A percentile compares a stretch with the other conserved stretches of the same genome.
Conservation (phyloP, 1,140 invertebrate species). For the Asbolus verrucosus region DNA sequence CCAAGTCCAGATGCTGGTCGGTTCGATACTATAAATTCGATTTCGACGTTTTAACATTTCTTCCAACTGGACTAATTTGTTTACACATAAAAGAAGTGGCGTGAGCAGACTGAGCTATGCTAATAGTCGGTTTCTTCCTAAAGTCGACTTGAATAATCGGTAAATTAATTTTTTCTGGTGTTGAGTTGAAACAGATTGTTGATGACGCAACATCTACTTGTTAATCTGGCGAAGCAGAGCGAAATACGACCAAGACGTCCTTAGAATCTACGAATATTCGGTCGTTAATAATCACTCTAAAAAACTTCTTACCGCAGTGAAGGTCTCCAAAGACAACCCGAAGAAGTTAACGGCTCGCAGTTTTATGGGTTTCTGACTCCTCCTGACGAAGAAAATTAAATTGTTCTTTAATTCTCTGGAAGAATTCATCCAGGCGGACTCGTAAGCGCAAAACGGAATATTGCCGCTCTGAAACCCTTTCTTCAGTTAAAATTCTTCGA, state of each 20-base stretch:
- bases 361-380: not conserved
- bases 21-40: too few species aligned
- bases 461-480: not conserved
- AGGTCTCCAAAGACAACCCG: not conserved
- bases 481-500: not conserved
- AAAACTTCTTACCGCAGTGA: not conserved
- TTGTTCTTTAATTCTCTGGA: not conserved
- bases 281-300: not conserved
- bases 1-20: too few species aligned
- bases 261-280: constrained; percentile 9
- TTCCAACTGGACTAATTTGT: too few species aligned
- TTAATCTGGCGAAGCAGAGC: constrained; percentile 1
- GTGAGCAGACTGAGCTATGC: too few species aligned
- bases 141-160: too few species aligned
- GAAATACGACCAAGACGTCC: constrained; percentile 8
- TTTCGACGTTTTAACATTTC: too few species aligned
- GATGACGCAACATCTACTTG: too few species aligned
- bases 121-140: too few species aligned
- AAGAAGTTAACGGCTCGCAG: constrained; percentile 1
- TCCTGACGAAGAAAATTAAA: not conserved
- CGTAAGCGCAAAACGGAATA: not conserved
- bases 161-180: too few species aligned
- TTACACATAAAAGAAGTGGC: too few species aligned
- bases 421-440: not conserved
- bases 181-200: too few species aligned